Evolutionary conservation across 2,888 invertebrate genomes (phyloP).

Genomic region (Phania funesta): DNA sequence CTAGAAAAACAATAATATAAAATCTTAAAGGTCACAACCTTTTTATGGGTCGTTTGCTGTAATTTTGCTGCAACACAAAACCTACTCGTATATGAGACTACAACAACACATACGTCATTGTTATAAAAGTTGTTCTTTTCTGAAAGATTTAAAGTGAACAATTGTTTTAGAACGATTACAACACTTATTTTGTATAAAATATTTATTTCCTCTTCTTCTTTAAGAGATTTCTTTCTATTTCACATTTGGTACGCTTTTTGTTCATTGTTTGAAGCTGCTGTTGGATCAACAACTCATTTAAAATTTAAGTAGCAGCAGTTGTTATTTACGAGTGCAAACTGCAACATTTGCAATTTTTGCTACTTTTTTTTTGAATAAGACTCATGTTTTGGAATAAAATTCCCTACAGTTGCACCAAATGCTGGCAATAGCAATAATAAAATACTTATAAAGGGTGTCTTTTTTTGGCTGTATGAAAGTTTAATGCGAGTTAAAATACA

Average conservation of each 20-base stretch:
- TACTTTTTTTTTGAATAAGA: neutral
- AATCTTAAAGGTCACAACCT: conserved; percentile 54
- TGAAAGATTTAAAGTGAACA: neutral
- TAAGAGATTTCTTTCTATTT: neutral
- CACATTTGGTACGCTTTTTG: neutral
- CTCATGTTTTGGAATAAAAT: conserved; percentile 24
- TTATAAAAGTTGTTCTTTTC: neutral
- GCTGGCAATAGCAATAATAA: neutral
- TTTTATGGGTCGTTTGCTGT: conserved; percentile 64
- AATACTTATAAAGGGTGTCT: too few relatives aligned
- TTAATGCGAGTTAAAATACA: too few relatives aligned
- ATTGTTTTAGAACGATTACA: neutral
- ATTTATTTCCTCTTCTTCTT: too few relatives aligned
- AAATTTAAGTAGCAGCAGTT: conserved; percentile 13
- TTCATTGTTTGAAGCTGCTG: neutral
- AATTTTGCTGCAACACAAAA: conserved; percentile 18
- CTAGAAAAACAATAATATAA: neutral
- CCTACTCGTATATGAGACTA: neutral
- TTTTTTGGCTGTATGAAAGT: too few relatives aligned
- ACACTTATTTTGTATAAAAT: neutral
- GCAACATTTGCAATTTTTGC: conserved; percentile 9
- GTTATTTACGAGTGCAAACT: neutral
- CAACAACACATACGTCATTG: neutral
- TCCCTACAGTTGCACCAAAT: conserved; percentile 47
- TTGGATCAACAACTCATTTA: neutral